Evolutionary conservation across 2,113 vertebrate species (phyloP).

Genomic region (Oncorhynchus nerka): DNA sequence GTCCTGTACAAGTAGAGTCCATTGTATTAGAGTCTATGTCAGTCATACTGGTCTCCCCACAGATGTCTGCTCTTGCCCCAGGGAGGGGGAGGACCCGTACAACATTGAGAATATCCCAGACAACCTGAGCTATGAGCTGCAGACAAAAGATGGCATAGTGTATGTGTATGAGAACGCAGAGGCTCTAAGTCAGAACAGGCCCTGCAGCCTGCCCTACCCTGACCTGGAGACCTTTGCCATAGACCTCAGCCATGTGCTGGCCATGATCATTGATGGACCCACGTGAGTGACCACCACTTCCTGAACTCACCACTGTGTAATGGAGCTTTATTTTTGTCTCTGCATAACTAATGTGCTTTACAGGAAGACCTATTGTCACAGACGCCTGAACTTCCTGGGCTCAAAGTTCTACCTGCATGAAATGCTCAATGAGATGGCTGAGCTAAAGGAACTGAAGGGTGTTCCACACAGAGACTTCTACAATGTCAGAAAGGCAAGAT

Average conservation of each 20-base stretch:
- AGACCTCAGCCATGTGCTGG: constrained; percentile 88
- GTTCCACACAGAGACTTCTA: constrained; percentile 97
- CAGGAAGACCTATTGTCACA: constrained; percentile 96
- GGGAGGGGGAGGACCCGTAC: constrained; percentile 84
- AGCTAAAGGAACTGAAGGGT: constrained; percentile 91
- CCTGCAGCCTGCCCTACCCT: constrained; percentile 87
- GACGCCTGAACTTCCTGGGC: constrained; percentile 90
- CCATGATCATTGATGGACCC: constrained; percentile 92
- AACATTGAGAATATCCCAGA: constrained; percentile 82
- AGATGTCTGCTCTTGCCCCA: constrained; percentile 82
- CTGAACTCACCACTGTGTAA: neutral
- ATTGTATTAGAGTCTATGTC: neutral
- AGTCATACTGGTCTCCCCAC: constrained; percentile 7
- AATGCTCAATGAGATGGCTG: constrained; percentile 96
- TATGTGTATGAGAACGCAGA: constrained; percentile 81
- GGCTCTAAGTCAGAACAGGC: constrained; percentile 72
- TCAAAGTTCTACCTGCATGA: constrained; percentile 96
- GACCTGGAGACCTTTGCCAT: constrained; percentile 91
- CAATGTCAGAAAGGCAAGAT: constrained; percentile 93
- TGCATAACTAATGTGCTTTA: neutral
- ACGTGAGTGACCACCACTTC: constrained; percentile 76
- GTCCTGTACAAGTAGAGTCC: neutral
- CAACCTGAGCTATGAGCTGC: constrained; percentile 84
- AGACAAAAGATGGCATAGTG: constrained; percentile 87
- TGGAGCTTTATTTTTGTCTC: neutral